Percentiles rank a stretch among this genome's conserved stretches.
Conservation (phyloP, 1,140 invertebrate genomes). For the Psix sp. region DNA sequence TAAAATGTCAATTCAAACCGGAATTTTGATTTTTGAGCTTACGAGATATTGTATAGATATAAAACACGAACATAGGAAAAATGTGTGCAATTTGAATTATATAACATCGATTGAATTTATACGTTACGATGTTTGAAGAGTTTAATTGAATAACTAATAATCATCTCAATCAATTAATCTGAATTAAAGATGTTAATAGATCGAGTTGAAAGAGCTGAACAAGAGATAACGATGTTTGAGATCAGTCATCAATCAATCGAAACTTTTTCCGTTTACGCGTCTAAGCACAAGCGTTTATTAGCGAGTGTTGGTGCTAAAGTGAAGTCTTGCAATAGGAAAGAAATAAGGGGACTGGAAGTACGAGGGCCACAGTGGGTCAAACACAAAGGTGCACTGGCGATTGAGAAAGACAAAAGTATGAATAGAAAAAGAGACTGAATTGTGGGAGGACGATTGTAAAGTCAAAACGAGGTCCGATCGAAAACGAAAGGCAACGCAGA, state of each 20-base stretch:
- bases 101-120: too few relatives aligned
- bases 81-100: too few relatives aligned
- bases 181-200: too few relatives aligned
- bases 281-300: constrained; percentile 43
- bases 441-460: constrained; percentile 41
- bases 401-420: constrained; percentile 29
- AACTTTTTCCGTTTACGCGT: constrained; percentile 20
- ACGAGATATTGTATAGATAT: too few relatives aligned
- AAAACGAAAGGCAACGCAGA: constrained; percentile 48
- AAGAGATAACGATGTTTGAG: too few relatives aligned
- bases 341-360: constrained; percentile 24
- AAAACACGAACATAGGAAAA: too few relatives aligned
- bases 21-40: too few relatives aligned
- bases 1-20: too few relatives aligned
- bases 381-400: constrained; percentile 16
- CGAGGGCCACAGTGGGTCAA: constrained; percentile 35
- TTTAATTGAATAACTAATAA: too few relatives aligned
- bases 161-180: too few relatives aligned
- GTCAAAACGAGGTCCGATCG: constrained; percentile 36
- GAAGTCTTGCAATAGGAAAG: constrained; percentile 45
- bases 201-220: too few relatives aligned
- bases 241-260: constrained; percentile 17
- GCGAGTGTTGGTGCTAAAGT: constrained; percentile 40
- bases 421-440: constrained; percentile 32
- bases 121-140: too few relatives aligned